Base-by-base conservation (phyloP, 2,113 vertebrate species). In the Mastomys natalensis region DNA sequence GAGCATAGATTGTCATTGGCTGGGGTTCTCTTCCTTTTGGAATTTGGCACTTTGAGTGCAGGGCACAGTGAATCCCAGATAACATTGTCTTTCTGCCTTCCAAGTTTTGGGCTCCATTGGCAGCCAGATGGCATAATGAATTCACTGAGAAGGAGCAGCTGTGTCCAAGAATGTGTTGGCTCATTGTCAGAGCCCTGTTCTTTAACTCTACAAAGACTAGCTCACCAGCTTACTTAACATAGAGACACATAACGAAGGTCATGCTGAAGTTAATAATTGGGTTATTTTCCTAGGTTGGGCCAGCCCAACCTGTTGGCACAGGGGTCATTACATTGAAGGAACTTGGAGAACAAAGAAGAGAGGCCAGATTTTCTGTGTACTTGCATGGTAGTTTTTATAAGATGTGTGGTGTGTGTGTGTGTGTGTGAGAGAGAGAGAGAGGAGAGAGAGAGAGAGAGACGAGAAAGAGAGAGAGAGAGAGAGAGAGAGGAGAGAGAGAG, bases 1-100 rank as follows among this genome's bases (percentile, higher is more conserved):
- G 80, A 96, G 87, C 48, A 73, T 82, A 93, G 86, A 21, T 94
- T 97, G 96, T 91, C 95, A 98, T 94, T 97, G 96, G 96, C 86
- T 96, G 78, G 51, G 15, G 40, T 90, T 97, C 82, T 96, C 74
- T 87, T 97, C 92, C 88, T 97, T 62, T 43, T 58, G 60, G 96
- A 97, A 97, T 96, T 93, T 97, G 97, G 97, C 96, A 96, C 97
- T 94, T 92, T 5, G 31, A 91, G 95, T 95, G 90, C 92, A 92
- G 89, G 94, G 90, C 94, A 95, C 72, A 19, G 96, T 94, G 95
- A 96, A 97, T 97, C 95, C 93, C 97, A 97, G 97, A 97, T 96
- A 98, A 97, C 94, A 93, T 88, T 93, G 93, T 96, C 92, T 92
- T 84, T 96, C 78, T 0, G 55, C 55, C 95, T 94, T 97, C 97